Base-by-base conservation (phyloP, 1,140 invertebrate species). In the Bombus difficillimus region DNA sequence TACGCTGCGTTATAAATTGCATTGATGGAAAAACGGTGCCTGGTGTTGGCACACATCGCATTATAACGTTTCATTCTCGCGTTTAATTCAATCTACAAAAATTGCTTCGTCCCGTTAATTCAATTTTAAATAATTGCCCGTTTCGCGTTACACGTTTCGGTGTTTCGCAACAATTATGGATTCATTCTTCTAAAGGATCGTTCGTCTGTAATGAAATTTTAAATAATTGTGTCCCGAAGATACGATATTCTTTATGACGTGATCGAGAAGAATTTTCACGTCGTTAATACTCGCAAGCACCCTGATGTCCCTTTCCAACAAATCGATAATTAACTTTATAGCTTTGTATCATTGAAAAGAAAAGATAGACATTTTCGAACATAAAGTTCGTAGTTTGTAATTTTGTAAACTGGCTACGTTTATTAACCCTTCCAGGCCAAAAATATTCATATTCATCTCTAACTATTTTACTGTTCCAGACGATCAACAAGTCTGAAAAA, bases 1-100 rank as follows among this genome's bases (percentile, higher is more conserved):
- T 18, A 28, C 34, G 43, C 39, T 25, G 25, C 32, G 53, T 62
- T 39, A 53, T 53, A 83, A 53, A 53, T 53, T 53, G 47, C 47
- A 62, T 73, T 37, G 10, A 3, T 37, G 68, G 15, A 37, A 69
- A 53, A 69, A 69, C 43, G 32, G 10, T 22, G 13, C 10, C 12
- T 10, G 47, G 47, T 4, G 8, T 28, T 12, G 18, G n/a, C 9
- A 22, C n/a, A 12, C 13, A 5, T 39, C 25, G 5, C 47, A 39
- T 59, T 76, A 59, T 76, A 76, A 76, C 53, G 34, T 76, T 76
- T 76, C 37, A 59, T 32, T 66, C n/a, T 34, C 18, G 5, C 81
- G 62, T 68, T 83, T 76, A 77, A 83, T 66, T 83, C 28, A 77
- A 83, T 83, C 81, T 57, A 9, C n/a, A 78, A 78, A 78, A 69